These are phyloP conservation scores for Dicerorhinus sumatrensis DNA, from an alignment of 2,113 vertebrate genomes.

Conservation along the genomic window DNA sequence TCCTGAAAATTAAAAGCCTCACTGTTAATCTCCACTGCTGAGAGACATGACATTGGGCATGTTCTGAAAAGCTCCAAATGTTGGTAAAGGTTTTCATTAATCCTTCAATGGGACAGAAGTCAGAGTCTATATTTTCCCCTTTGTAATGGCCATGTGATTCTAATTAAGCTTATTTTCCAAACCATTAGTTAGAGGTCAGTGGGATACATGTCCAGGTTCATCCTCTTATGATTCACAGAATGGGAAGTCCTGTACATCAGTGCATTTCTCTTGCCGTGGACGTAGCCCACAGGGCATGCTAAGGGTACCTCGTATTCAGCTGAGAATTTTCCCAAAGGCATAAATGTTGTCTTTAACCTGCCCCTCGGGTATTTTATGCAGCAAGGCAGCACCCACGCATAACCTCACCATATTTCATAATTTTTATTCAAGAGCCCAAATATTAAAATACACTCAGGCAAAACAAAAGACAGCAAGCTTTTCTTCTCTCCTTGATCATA, in stretches of 20 bases:
- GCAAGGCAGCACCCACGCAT: background rate
- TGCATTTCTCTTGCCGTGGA: background rate
- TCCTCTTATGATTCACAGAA: background rate
- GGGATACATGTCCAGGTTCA: background rate
- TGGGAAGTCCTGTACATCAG: background rate
- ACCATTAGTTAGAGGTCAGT: constrained; percentile 25
- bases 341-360: background rate
- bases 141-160: constrained; percentile 37
- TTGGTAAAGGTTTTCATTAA: constrained; percentile 10
- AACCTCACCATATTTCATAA: constrained; percentile 10
- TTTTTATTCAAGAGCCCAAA: constrained; percentile 59
- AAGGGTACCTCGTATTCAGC: background rate
- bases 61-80: constrained; percentile 26
- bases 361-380: background rate
- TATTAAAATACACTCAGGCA: background rate
- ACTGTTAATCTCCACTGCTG: background rate
- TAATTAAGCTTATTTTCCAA: constrained; percentile 64
- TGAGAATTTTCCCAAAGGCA: background rate
- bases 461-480: background rate
- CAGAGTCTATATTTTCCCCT: background rate
- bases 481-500: constrained; percentile 48
- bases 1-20: constrained; percentile 37
- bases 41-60: background rate
- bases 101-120: background rate
- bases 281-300: background rate